Conservation (phyloP, 37 sponge, comb jelly and placozoan genomes). For the Aplysina aerophoba region DNA sequence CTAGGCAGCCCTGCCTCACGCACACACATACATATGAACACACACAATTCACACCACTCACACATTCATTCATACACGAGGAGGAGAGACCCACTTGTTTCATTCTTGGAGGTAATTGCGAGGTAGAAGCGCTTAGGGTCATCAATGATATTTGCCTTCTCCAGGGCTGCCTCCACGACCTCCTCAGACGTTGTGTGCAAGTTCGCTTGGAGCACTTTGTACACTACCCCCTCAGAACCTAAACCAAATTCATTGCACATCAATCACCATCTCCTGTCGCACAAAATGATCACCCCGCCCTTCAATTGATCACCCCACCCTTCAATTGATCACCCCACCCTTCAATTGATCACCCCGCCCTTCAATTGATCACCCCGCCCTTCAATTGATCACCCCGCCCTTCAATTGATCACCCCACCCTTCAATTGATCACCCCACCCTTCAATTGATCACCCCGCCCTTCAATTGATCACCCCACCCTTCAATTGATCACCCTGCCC, state of each 20-base stretch:
- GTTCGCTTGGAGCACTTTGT: constrained; percentile 50
- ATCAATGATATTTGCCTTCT: constrained; percentile 52
- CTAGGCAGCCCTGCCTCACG: too few species aligned
- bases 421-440: too few species aligned
- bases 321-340: too few species aligned
- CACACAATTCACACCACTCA: not conserved
- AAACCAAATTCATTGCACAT: not conserved
- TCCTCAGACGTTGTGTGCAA: constrained; percentile 51
- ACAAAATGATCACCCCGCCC: not conserved
- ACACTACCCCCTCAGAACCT: constrained; percentile 41
- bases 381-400: not conserved
- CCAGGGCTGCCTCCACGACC: constrained; percentile 50
- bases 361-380: too few species aligned
- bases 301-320: too few species aligned
- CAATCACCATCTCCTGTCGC: not conserved
- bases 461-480: too few species aligned
- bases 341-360: too few species aligned
- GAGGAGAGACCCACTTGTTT: not conserved
- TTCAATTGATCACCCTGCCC: too few species aligned
- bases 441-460: not conserved
- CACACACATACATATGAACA: too few species aligned
- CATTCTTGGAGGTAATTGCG: not conserved
- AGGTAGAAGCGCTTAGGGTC: constrained; percentile 40
- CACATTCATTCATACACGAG: not conserved
- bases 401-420: too few species aligned